Percentiles rank a stretch among this genome's conserved stretches.
Evolutionary conservation across 2,888 invertebrate species (phyloP).

Genomic region (Ophraella communa): DNA sequence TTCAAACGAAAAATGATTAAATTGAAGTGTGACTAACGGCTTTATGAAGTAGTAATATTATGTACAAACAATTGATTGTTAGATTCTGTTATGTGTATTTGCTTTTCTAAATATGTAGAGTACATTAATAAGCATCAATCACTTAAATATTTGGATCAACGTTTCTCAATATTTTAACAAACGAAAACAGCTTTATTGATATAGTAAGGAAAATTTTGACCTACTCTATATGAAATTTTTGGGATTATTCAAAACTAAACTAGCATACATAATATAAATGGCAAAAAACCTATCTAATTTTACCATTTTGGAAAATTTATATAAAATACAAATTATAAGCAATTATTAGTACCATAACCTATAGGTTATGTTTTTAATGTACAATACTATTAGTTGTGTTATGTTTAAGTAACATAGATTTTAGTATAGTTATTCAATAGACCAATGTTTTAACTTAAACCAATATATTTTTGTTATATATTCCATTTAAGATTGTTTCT

Average conservation of each 20-base stretch:
- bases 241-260: neutral
- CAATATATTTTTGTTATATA: too few relatives aligned
- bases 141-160: constrained; percentile 12
- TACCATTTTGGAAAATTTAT: too few relatives aligned
- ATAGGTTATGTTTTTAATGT: too few relatives aligned
- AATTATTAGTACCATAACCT: too few relatives aligned
- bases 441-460: too few relatives aligned
- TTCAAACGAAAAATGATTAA: constrained; percentile 45
- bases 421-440: too few relatives aligned
- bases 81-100: constrained; percentile 52
- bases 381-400: too few relatives aligned
- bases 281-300: too few relatives aligned
- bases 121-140: constrained; percentile 14
- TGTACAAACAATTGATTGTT: constrained; percentile 48
- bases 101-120: constrained; percentile 43
- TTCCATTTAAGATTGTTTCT: too few relatives aligned
- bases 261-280: too few relatives aligned
- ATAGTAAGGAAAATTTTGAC: neutral
- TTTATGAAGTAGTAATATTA: constrained; percentile 50
- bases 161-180: neutral
- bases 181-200: neutral
- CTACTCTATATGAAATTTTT: neutral
- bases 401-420: too few relatives aligned
- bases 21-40: constrained; percentile 48
- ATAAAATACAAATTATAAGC: too few relatives aligned